These are phyloP conservation scores for Syndactyla subalaris DNA, from an alignment of 2,797 vertebrate genomes.

Conservation along the genomic window DNA sequence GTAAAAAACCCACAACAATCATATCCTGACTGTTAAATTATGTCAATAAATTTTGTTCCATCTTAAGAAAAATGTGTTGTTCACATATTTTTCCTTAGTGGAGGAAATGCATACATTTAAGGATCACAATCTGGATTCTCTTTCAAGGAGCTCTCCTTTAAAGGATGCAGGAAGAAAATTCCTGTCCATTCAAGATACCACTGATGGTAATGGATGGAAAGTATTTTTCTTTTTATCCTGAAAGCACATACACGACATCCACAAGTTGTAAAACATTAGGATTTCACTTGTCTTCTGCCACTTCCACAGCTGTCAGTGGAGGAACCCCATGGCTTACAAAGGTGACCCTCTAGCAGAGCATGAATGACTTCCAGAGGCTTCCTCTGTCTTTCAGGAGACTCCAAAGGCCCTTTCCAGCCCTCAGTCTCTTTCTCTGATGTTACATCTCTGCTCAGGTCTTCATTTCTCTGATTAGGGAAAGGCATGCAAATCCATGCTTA, in stretches of 20 bases:
- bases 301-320: background rate
- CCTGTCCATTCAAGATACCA: background rate
- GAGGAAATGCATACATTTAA: background rate
- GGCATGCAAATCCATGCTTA: background rate
- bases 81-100: background rate
- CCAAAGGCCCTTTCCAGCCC: background rate
- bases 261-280: background rate
- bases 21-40: background rate
- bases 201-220: background rate
- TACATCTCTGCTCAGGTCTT: background rate
- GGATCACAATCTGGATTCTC: background rate
- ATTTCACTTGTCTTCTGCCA: background rate
- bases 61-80: background rate
- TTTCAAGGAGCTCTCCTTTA: background rate
- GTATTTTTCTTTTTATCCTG: background rate
- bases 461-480: background rate
- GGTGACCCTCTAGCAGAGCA: background rate
- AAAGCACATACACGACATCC: background rate
- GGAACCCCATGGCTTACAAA: background rate
- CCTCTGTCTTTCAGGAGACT: background rate
- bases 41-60: background rate
- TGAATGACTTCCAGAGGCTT: background rate
- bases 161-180: background rate
- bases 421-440: background rate
- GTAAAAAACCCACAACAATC: background rate